Percentiles rank a stretch among this genome's conserved stretches.
These are phyloP conservation scores for Chrysopa pallens DNA, from an alignment of 1,140 invertebrate species.

Conservation along the genomic window DNA sequence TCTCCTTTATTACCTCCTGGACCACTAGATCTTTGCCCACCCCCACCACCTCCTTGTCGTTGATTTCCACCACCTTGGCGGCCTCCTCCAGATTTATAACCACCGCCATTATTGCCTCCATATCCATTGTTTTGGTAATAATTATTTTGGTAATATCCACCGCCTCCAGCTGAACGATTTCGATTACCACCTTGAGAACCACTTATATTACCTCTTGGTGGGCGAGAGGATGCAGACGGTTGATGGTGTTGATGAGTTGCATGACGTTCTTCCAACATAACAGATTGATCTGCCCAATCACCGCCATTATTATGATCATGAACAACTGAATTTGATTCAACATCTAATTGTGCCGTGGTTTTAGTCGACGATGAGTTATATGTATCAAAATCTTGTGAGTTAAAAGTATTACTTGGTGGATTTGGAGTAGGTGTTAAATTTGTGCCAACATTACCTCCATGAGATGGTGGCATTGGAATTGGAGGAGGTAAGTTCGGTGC, in stretches of 20 bases:
- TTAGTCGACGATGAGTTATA: neutral
- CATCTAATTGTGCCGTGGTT: neutral
- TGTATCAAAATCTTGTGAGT: neutral
- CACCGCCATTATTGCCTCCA: neutral
- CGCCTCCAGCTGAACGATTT: neutral
- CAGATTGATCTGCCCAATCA: neutral
- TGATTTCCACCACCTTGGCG: too few species aligned
- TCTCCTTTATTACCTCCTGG: neutral
- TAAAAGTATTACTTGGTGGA: neutral
- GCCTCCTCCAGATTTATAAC: neutral
- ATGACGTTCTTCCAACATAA: too few species aligned
- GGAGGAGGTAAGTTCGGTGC: slow-evolving; percentile 10
- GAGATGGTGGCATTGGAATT: slow-evolving; percentile 13
- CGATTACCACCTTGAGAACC: neutral
- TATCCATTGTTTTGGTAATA: neutral
- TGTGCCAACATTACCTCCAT: neutral
- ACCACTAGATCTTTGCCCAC: neutral
- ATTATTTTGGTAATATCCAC: neutral
- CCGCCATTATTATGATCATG: neutral
- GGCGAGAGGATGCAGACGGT: too few species aligned
- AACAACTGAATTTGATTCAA: neutral
- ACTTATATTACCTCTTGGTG: neutral
- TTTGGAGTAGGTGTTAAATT: neutral
- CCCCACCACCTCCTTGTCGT: neutral
- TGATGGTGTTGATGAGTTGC: too few species aligned